Percentiles rank a stretch among this genome's conserved stretches.
Conservation (phyloP, 1,140 invertebrate species). For the Drosophila malerkotliana region DNA sequence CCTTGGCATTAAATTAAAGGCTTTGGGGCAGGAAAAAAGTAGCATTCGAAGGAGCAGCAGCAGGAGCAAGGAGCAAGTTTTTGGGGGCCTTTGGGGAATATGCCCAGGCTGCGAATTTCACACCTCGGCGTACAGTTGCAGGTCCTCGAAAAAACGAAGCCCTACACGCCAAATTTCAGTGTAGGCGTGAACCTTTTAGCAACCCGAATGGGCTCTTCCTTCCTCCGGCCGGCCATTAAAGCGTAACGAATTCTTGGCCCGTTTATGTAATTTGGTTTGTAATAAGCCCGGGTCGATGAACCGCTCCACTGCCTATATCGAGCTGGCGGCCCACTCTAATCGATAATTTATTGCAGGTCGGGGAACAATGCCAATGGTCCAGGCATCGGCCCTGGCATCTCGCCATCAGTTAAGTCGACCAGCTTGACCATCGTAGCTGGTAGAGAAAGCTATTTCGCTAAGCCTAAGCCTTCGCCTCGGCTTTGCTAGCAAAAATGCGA, state of each 20-base stretch:
- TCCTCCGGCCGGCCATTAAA: constrained; percentile 33
- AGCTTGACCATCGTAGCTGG: constrained; percentile 22
- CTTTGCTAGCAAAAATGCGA: constrained; percentile 34
- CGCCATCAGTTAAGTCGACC: constrained; percentile 5
- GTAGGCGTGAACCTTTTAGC: constrained; percentile 58
- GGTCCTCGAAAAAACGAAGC: neutral
- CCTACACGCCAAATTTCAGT: constrained; percentile 10
- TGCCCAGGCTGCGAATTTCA: constrained; percentile 67
- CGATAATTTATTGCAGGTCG: constrained; percentile 71
- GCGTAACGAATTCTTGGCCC: constrained; percentile 47
- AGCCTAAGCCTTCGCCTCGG: constrained; percentile 1
- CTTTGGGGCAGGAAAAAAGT: constrained; percentile 41
- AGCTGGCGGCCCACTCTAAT: constrained; percentile 56
- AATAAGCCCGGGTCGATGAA: constrained; percentile 60
- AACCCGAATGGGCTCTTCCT: constrained; percentile 12
- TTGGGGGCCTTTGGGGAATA: constrained; percentile 63
- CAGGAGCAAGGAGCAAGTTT: constrained; percentile 15
- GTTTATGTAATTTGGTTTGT: constrained; percentile 52
- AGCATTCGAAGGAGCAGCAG: constrained; percentile 14
- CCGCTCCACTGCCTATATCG: constrained; percentile 31
- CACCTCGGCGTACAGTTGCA: constrained; percentile 61
- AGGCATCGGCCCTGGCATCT: constrained; percentile 44
- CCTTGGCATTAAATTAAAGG: constrained; percentile 70
- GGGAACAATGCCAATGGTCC: constrained; percentile 54
- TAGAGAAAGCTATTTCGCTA: constrained; percentile 28